Percentiles rank a stretch among this genome's conserved stretches.
Conservation (phyloP, 1,140 invertebrate genomes). For the Wiebesia pumilae region DNA sequence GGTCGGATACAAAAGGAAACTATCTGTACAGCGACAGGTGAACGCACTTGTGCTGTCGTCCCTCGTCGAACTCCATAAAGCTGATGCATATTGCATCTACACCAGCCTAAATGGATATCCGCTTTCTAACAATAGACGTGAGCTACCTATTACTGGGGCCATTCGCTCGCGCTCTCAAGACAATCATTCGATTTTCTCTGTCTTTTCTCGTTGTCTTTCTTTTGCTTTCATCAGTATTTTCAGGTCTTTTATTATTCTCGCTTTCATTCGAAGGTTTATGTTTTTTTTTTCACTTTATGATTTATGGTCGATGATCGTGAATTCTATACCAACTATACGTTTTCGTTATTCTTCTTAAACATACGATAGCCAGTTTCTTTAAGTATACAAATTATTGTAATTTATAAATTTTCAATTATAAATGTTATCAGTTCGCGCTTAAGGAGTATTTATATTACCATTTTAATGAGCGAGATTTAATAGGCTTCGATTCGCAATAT, state of each 20-base stretch:
- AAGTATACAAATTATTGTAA: no score
- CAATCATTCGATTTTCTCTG: conserved; percentile 17
- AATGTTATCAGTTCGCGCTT: no score
- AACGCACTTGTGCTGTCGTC: conserved; percentile 4
- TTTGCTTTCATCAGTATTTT: background rate
- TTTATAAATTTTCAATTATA: no score
- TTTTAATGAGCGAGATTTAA: no score
- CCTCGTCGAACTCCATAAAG: conserved; percentile 5
- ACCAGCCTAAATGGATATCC: conserved; percentile 40
- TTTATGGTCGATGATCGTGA: no score
- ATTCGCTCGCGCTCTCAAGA: background rate
- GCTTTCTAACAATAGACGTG: conserved; percentile 37
- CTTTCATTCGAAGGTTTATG: background rate
- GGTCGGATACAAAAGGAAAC: conserved; percentile 11
- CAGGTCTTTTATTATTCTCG: background rate
- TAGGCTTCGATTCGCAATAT: no score
- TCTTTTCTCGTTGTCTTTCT: background rate
- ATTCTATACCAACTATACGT: no score
- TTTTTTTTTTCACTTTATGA: no score
- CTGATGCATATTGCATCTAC: background rate
- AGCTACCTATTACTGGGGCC: conserved; percentile 12
- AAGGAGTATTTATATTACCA: no score
- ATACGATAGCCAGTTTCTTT: no score
- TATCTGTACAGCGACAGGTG: conserved; percentile 19
- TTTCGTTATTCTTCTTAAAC: no score